Conservation (phyloP, 30 jellyfish, hydroid and myxozoan genomes). For the Turritopsis dohrnii region DNA sequence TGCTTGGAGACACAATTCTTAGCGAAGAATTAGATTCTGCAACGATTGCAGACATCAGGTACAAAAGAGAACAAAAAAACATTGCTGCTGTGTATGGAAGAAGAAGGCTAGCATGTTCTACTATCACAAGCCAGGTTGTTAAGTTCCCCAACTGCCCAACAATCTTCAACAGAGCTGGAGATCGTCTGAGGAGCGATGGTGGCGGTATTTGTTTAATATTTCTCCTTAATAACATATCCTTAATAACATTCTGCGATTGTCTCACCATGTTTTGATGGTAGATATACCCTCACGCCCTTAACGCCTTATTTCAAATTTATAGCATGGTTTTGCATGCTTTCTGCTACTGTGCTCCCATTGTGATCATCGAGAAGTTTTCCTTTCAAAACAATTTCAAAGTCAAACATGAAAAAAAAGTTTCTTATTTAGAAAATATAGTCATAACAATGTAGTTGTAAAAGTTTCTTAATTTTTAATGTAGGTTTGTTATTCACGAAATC, state of each 20-base stretch:
- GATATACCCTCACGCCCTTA: too few species aligned
- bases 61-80: neutral
- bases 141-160: conserved; percentile 56
- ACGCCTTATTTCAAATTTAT: too few species aligned
- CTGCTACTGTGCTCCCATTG: neutral
- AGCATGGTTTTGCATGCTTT: neutral
- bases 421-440: too few species aligned
- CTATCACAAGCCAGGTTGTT: conserved; percentile 32
- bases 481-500: too few species aligned
- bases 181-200: conserved; percentile 66
- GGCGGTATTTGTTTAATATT: neutral
- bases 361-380: too few species aligned
- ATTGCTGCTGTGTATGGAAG: neutral
- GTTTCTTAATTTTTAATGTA: too few species aligned
- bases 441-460: too few species aligned
- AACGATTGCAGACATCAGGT: conserved; percentile 55
- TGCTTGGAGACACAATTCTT: conserved; percentile 61
- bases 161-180: conserved; percentile 59
- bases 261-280: too few species aligned
- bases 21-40: conserved; percentile 50
- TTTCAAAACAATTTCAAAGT: too few species aligned
- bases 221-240: neutral
- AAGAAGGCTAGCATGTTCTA: neutral
- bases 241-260: too few species aligned
- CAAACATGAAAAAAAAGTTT: too few species aligned